Evolutionary conservation across 1,140 invertebrate genomes (phyloP), one percentile per base, ranked within the genome.

Genomic region (Harlomillsia oculata): DNA sequence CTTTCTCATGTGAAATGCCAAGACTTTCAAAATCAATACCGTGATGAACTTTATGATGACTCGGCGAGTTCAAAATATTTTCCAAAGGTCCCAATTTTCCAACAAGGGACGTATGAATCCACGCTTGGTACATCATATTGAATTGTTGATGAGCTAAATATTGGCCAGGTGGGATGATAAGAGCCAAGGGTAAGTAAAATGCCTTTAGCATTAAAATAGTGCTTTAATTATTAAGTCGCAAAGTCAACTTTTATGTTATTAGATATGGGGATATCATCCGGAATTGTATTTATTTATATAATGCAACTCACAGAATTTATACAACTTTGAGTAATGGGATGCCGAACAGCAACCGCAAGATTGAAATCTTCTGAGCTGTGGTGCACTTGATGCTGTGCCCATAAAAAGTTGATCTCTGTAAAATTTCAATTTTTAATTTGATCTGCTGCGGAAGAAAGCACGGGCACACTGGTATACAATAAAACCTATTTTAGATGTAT

Each of bases 361-460:
- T 95, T 95, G 72, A 90, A 96, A 67, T 96, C 90, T 72, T 97
- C 92, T 14, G 89, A 92, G 67, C 89, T 94, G 67, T 97, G 93
- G 71, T 97, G 93, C 1, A 92, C 89, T 74, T 96, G 91, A 74
- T 97, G 93, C 56, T 89, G 83, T 1, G 89, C 85, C 91, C 92
- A 97, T 46, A 96, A 75, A 56, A 97, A 81, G 69, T 93, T 89
- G 9, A 93, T 74, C 71, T 95, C 86, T 87, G 40, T 21, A 44
- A 34, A 48, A n/a, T n/a, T n/a, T n/a, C n/a, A n/a, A n/a, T n/a
- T n/a, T n/a, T n/a, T n/a, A 6, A 9, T 18, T 41, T 41, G 23
- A 46, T 25, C 8, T 46, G 13, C 6, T 6, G n/a, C 16, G 29
- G 23, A 3, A 32, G 28, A 48, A 48, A 32, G n/a, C n/a, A n/a